Base-by-base conservation (phyloP, 1,140 invertebrate genomes). In the Battus philenor region DNA sequence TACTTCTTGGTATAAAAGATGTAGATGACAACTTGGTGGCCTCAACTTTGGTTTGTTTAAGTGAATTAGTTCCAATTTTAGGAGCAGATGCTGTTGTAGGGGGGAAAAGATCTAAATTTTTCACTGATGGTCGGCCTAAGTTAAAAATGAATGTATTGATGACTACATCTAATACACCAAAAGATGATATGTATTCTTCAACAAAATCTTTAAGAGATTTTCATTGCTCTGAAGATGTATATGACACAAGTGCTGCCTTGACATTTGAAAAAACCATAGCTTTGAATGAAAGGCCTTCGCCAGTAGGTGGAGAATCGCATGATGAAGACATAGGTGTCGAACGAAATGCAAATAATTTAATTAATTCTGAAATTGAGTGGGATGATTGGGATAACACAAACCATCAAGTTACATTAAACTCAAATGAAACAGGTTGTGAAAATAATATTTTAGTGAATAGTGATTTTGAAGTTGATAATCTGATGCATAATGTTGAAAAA, bases 1-100 rank as follows among this genome's bases (percentile, higher is more conserved):
- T 96, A n/a, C 86, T 95, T 4, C 87, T 95, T 9, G 94, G 94
- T 2, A 93, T 95, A 51, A 93, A 93, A 73, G 94, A 96, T 56
- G 92, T 89, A 0, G 92, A 94, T 70, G 93, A 97, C 68, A 85
- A 88, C 20, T 76, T 97, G 30, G 95, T 96, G 0, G 89, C 92
- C 13, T 89, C 90, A 43, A 96, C 94, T 3, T 71, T 97, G 24
- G 87, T 89, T 30, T 92, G 92, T 41, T 75, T 97, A 17, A 93
- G 94, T 24, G 92, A 94, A 68, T 69, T 97, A 24, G 92, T 97
- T 12, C 92, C 93, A 1, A 90, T 96, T 46, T 78, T 97, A 11
- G 95, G 94, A 22, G 91, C 93, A 9, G 89, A 91, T 0, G 88
- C 90, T 10, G 94, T 97, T 0, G 92, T 97, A 30, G 94, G 95